Percentiles rank a stretch among this genome's conserved stretches.
Conservation (phyloP, 2,113 vertebrate species). For the Andinoacara biseriatus region DNA sequence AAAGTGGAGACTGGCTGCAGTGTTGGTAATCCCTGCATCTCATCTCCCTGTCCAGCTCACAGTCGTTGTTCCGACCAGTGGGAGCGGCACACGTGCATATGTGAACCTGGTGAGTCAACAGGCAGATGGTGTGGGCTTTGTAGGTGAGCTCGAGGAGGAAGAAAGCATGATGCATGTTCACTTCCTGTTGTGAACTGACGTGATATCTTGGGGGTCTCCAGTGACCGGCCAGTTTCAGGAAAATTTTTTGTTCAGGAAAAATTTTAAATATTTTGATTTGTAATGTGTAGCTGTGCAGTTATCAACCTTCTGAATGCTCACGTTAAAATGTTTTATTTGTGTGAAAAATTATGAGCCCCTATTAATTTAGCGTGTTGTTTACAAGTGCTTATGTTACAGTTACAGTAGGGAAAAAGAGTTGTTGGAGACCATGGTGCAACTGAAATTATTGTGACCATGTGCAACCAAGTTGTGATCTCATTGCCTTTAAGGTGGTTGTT, state of each 20-base stretch:
- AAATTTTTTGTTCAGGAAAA: not conserved
- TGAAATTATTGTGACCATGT: not conserved
- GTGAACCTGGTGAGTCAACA: constrained; percentile 86
- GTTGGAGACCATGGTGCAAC: not conserved
- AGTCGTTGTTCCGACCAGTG: constrained; percentile 90
- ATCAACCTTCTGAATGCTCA: not conserved
- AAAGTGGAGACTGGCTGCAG: constrained; percentile 91
- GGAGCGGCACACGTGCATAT: constrained; percentile 90
- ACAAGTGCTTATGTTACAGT: not conserved
- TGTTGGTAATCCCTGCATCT: constrained; percentile 85
- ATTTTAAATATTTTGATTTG: not conserved
- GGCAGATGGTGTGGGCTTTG: not conserved
- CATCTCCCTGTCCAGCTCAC: constrained; percentile 89
- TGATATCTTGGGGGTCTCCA: not conserved
- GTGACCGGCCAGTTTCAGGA: rapidly evolving
- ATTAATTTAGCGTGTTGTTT: not conserved
- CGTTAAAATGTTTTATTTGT: not conserved
- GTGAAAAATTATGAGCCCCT: not conserved
- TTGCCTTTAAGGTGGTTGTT: no score
- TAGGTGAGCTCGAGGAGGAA: not conserved
- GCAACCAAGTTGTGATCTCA: no score
- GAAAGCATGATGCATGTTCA: not conserved
- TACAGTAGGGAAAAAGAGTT: not conserved
- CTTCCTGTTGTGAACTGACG: not conserved
- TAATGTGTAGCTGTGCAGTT: not conserved